These are phyloP conservation scores for Metellina segmentata DNA, from an alignment of 2,888 invertebrate genomes.

Conservation along the genomic window DNA sequence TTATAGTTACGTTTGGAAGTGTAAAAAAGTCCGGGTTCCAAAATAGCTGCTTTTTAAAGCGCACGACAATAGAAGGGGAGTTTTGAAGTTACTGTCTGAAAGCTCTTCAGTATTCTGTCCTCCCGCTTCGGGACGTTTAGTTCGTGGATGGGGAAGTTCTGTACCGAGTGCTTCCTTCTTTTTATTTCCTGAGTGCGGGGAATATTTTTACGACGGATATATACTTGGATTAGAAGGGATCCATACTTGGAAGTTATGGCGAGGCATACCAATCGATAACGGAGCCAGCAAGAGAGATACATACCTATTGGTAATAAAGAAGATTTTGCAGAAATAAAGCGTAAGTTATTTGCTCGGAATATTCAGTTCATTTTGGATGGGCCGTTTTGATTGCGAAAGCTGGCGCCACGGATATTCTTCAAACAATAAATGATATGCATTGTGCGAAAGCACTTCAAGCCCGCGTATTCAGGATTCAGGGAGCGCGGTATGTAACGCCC, in stretches of 20 bases:
- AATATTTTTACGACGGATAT: conserved; percentile 21
- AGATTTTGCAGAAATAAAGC: conserved; percentile 1
- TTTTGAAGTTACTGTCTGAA: conserved; percentile 23
- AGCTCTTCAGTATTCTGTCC: not conserved
- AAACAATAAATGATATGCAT: not conserved
- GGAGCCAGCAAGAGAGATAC: not conserved
- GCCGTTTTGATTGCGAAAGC: not conserved
- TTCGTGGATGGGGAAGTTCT: not conserved
- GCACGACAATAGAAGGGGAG: not conserved
- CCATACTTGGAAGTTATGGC: not conserved
- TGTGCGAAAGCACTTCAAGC: not conserved
- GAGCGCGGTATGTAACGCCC: not conserved
- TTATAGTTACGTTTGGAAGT: conserved; percentile 28
- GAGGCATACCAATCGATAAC: not conserved
- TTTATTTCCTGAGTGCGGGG: not conserved
- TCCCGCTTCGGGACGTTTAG: no score
- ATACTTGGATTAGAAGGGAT: not conserved
- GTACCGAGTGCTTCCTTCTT: not conserved
- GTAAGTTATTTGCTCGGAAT: not conserved
- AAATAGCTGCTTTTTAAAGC: conserved; percentile 9
- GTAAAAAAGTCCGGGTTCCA: conserved; percentile 26
- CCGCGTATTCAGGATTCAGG: not conserved
- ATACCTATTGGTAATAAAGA: not conserved
- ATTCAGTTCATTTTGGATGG: not conserved
- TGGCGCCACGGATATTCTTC: not conserved